These are phyloP conservation scores for Pseudolycoriella hygida DNA, from an alignment of 2,888 invertebrate species.

Conservation along the genomic window DNA sequence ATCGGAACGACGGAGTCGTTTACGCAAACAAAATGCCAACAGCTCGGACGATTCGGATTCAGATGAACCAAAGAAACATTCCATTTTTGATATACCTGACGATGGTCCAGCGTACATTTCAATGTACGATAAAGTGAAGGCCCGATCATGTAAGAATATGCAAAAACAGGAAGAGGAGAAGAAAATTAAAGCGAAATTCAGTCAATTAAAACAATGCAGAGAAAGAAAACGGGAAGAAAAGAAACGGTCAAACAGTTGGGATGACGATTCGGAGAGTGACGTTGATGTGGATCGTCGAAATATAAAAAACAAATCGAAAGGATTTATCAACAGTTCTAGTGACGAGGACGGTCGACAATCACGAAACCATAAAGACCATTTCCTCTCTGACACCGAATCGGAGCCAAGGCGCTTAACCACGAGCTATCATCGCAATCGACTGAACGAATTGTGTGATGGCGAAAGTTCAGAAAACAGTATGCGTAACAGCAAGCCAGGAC, in stretches of 20 bases:
- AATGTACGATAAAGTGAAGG: slow-evolving; percentile 96
- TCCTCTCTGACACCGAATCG: slow-evolving; percentile 31
- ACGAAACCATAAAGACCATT: not conserved
- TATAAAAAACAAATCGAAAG: not conserved
- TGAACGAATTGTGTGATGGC: slow-evolving; percentile 32
- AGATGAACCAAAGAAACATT: slow-evolving; percentile 66
- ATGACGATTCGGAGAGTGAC: slow-evolving; percentile 66
- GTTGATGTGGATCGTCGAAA: slow-evolving; percentile 20
- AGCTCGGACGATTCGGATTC: slow-evolving; percentile 55
- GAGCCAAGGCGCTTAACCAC: slow-evolving; percentile 25
- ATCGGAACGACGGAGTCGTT: slow-evolving; percentile 12
- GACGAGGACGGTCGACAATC: slow-evolving; percentile 9
- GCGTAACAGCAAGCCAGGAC: slow-evolving; percentile 9
- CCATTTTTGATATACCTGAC: slow-evolving; percentile 70
- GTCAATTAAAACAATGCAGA: slow-evolving; percentile 69
- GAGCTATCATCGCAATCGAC: slow-evolving; percentile 29
- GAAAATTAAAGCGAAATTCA: slow-evolving; percentile 79
- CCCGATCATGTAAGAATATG: slow-evolving; percentile 84
- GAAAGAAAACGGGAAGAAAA: slow-evolving; percentile 69
- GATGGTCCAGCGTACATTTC: slow-evolving; percentile 84
- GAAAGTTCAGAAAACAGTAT: slow-evolving; percentile 20
- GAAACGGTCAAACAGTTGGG: slow-evolving; percentile 75
- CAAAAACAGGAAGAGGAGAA: slow-evolving; percentile 83
- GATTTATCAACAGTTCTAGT: slow-evolving; percentile 3
- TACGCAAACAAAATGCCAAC: slow-evolving; percentile 20